These are phyloP conservation scores for Leucopternis melanops DNA, from an alignment of 2,113 vertebrate genomes.

Conservation along the genomic window DNA sequence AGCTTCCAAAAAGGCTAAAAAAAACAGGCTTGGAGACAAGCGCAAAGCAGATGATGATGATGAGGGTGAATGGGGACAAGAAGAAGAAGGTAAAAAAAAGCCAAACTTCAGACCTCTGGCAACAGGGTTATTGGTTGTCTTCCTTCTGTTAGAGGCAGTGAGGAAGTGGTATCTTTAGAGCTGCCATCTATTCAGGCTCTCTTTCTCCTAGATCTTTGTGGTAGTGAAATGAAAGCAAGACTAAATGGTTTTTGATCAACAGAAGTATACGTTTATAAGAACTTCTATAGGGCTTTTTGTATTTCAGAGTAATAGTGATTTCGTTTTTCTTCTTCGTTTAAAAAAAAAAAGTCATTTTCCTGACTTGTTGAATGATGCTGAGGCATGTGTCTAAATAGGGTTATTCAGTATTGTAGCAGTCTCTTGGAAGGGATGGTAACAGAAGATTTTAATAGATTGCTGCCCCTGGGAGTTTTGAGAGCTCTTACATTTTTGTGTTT, in stretches of 20 bases:
- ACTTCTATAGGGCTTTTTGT: neutral
- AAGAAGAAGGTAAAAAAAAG: conserved; percentile 73
- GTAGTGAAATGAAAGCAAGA: neutral
- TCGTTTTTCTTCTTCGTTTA: neutral
- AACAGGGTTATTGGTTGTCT: neutral
- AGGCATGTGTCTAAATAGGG: neutral
- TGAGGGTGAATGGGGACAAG: conserved; percentile 80
- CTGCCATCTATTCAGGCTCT: neutral
- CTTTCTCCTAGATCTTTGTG: neutral
- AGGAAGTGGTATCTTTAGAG: neutral
- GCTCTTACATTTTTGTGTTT: neutral
- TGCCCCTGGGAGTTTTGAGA: neutral
- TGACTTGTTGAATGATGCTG: neutral
- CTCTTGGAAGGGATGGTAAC: neutral
- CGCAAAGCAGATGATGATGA: conserved; percentile 74
- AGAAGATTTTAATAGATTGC: neutral
- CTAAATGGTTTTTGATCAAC: neutral
- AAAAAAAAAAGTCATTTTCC: neutral
- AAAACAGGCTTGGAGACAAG: conserved; percentile 71
- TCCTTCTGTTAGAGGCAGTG: neutral
- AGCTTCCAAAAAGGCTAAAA: conserved; percentile 78
- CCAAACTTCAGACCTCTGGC: neutral
- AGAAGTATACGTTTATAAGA: neutral
- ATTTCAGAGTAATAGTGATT: neutral
- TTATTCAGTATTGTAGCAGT: neutral